Evolutionary conservation across 2,113 vertebrate genomes (phyloP).

Genomic region (Glareola pratincola): DNA sequence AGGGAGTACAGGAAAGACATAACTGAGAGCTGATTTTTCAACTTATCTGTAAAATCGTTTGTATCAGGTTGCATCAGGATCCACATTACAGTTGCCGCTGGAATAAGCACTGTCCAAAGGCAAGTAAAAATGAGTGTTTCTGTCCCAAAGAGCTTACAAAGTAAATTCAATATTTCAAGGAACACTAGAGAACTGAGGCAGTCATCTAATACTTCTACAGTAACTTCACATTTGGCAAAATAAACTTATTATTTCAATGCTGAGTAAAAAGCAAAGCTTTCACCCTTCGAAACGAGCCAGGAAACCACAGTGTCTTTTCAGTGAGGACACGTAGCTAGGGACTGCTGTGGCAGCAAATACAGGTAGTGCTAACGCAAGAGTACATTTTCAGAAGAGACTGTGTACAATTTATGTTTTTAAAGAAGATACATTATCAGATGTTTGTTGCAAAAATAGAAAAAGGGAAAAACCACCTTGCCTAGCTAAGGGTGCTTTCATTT

Average conservation of each 20-base stretch:
- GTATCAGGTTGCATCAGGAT: neutral
- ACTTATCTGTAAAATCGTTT: neutral
- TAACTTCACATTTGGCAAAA: neutral
- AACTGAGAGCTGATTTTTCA: neutral
- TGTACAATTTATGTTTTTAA: neutral
- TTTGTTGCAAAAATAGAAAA: neutral
- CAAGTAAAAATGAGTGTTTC: neutral
- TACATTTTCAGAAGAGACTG: neutral
- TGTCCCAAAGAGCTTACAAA: neutral
- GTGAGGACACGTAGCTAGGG: neutral
- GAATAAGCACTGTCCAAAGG: neutral
- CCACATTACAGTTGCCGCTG: neutral
- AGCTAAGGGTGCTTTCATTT: neutral
- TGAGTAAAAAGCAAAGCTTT: neutral
- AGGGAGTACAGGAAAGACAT: neutral
- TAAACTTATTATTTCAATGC: neutral
- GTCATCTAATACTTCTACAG: neutral
- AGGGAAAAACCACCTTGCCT: neutral
- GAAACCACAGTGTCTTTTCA: neutral
- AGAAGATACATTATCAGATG: neutral
- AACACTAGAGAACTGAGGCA: neutral
- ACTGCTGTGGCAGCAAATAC: neutral
- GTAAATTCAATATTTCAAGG: neutral
- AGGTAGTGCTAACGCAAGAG: neutral
- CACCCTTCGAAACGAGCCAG: neutral